Evolutionary conservation across 2,888 invertebrate genomes (phyloP).

Genomic region (Amaurobius ferox): DNA sequence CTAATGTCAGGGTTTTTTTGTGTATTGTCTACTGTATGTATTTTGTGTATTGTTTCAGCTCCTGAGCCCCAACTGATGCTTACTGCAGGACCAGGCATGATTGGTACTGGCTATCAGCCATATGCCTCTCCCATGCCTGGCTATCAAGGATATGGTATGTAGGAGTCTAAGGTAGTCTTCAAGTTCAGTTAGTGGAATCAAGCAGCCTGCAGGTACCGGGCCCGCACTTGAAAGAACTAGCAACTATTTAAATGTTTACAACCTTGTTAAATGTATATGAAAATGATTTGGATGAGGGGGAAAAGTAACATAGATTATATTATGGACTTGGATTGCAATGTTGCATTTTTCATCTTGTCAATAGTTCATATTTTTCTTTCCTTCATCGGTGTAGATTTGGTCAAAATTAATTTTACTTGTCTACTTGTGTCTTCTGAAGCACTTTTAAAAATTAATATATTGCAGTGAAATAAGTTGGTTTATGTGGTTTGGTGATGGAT

Average conservation of each 20-base stretch:
- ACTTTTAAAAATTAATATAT: slow-evolving; percentile 46
- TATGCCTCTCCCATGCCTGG: slow-evolving; percentile 79
- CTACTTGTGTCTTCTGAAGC: slow-evolving; percentile 42
- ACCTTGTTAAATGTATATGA: slow-evolving; percentile 69
- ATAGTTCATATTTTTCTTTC: slow-evolving; percentile 59
- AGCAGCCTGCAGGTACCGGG: slow-evolving; percentile 71
- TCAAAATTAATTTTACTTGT: slow-evolving; percentile 34
- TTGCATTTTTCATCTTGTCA: slow-evolving; percentile 64
- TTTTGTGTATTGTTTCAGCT: slow-evolving; percentile 78
- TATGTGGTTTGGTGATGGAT: slow-evolving; percentile 15
- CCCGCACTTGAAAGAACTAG: slow-evolving; percentile 55
- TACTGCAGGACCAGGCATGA: slow-evolving; percentile 91
- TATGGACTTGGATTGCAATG: slow-evolving; percentile 56
- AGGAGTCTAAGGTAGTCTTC: slow-evolving; percentile 57
- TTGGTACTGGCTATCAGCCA: slow-evolving; percentile 81
- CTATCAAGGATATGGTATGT: slow-evolving; percentile 84
- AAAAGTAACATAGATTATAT: slow-evolving; percentile 41
- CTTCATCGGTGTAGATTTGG: slow-evolving; percentile 47
- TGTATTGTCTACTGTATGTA: too few species aligned
- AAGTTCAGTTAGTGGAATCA: slow-evolving; percentile 58
- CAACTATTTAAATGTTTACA: slow-evolving; percentile 69
- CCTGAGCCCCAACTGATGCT: slow-evolving; percentile 97
- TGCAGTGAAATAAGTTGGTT: slow-evolving; percentile 27
- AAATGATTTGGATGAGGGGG: slow-evolving; percentile 49
- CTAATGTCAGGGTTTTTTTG: too few species aligned